Conservation (phyloP, 2,797 vertebrate genomes). For the Microcaecilia unicolor region DNA sequence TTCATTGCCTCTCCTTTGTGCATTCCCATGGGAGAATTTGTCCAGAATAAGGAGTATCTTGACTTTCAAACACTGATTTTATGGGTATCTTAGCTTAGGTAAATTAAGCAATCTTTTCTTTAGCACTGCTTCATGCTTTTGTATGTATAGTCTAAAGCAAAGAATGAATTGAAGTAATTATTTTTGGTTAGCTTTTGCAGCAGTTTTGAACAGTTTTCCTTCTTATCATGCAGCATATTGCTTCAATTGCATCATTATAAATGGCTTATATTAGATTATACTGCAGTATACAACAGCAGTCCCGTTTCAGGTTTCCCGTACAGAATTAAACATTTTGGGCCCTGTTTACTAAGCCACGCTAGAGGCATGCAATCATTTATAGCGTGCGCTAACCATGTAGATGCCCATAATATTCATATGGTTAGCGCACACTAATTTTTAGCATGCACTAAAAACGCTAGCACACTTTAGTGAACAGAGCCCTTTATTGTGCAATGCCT, state of each 20-base stretch:
- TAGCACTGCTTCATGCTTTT: neutral
- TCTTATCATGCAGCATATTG: neutral
- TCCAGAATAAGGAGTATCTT: conserved; percentile 17
- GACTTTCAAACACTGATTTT: conserved; percentile 5
- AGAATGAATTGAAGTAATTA: conserved; percentile 4
- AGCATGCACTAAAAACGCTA: too few relatives aligned
- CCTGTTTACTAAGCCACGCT: too few relatives aligned
- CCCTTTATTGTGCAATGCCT: too few relatives aligned
- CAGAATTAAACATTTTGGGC: too few relatives aligned
- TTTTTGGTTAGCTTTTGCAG: conserved; percentile 4
- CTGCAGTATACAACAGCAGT: neutral
- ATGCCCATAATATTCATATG: too few relatives aligned
- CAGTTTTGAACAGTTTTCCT: fast-evolving
- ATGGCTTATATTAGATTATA: conserved; percentile 9
- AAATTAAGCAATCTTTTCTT: conserved; percentile 14
- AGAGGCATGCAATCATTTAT: too few relatives aligned
- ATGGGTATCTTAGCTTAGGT: neutral
- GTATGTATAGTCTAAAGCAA: conserved; percentile 10
- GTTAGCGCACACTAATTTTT: too few relatives aligned
- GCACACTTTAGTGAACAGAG: too few relatives aligned
- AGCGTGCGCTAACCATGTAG: too few relatives aligned
- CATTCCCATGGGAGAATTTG: conserved; percentile 12
- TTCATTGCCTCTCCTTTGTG: conserved; percentile 19
- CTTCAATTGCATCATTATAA: conserved; percentile 6
- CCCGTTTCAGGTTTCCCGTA: conserved; percentile 5